These are phyloP conservation scores for Eueides isabella DNA, from an alignment of 1,140 invertebrate genomes.

Conservation along the genomic window DNA sequence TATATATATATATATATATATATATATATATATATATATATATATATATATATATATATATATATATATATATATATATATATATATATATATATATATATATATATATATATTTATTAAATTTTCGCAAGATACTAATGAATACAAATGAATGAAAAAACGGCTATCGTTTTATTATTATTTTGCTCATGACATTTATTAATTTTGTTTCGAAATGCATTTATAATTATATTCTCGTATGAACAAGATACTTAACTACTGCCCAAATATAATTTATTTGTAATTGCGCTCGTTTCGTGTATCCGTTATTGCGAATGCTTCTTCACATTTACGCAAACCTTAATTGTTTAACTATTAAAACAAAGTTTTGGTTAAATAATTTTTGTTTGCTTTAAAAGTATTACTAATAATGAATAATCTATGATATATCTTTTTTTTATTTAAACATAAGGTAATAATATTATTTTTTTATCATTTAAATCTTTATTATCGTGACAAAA, in stretches of 20 bases:
- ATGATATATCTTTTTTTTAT: too few relatives aligned
- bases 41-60: too few relatives aligned
- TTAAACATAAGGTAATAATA: too few relatives aligned
- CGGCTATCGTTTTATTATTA: not conserved
- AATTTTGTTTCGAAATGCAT: not conserved
- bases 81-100: too few relatives aligned
- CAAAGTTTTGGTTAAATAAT: not conserved
- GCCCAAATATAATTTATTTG: not conserved
- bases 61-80: too few relatives aligned
- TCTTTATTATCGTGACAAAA: not conserved
- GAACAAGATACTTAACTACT: not conserved
- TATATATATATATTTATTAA: too few relatives aligned
- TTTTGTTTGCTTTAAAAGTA: not conserved
- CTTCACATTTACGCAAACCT: not conserved
- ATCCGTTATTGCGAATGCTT: not conserved
- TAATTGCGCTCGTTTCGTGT: not conserved
- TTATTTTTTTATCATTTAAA: not conserved
- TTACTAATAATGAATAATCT: not conserved
- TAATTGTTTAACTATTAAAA: not conserved
- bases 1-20: too few relatives aligned
- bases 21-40: too few relatives aligned
- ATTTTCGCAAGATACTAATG: too few relatives aligned
- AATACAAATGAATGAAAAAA: too few relatives aligned
- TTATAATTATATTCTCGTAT: slow-evolving; percentile 6
- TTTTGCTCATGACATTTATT: not conserved